Evolutionary conservation across 1,140 invertebrate genomes (phyloP).

Genomic region (Fopius arisanus): DNA sequence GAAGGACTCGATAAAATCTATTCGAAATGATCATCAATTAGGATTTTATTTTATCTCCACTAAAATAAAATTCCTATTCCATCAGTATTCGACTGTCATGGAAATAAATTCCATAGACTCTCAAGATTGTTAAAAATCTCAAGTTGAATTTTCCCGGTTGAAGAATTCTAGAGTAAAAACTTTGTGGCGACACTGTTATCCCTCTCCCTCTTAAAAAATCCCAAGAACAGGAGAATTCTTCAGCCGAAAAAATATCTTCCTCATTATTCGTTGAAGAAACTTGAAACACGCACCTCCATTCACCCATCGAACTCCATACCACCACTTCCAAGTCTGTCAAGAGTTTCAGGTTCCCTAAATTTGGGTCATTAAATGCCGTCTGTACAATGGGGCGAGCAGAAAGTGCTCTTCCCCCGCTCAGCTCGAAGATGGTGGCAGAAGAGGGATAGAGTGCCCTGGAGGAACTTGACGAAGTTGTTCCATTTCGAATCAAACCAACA

Average conservation of each 20-base stretch:
- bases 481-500: not conserved
- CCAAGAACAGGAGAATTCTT: not conserved
- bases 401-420: not conserved
- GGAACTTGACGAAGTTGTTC: not conserved
- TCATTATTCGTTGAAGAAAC: not conserved
- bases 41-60: no score
- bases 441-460: not conserved
- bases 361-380: constrained; percentile 5
- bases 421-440: not conserved
- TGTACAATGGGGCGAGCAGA: not conserved
- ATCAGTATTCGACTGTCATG: no score
- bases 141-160: no score
- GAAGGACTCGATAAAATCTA: no score
- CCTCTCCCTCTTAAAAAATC: not conserved
- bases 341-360: not conserved
- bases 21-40: no score
- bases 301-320: not conserved
- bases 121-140: no score
- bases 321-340: not conserved
- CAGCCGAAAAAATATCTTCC: not conserved
- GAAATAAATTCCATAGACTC: no score
- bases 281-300: not conserved
- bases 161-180: no score
- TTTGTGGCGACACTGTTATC: no score
- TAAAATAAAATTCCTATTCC: no score